Percentiles rank a stretch among this genome's conserved stretches.
Conservation (phyloP, 2,888 invertebrate species). For the Papilio protenor region DNA sequence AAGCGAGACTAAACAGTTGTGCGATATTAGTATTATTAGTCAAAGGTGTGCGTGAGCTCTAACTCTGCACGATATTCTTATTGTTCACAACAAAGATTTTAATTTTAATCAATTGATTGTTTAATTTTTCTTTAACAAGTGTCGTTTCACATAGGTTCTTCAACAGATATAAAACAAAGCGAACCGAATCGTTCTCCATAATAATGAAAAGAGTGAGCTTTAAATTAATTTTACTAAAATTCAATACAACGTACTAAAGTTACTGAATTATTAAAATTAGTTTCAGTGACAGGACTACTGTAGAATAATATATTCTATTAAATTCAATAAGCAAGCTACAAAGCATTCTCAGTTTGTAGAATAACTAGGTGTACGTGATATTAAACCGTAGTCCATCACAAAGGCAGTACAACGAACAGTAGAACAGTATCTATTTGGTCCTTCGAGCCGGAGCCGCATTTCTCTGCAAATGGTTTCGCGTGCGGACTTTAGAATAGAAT, state of each 20-base stretch:
- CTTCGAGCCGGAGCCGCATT: constrained; percentile 8
- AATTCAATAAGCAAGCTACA: background rate
- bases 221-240: background rate
- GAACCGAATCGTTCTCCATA: background rate
- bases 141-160: no score
- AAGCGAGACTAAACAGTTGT: no score
- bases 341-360: background rate
- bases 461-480: constrained; percentile 8
- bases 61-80: no score
- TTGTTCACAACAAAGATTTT: no score
- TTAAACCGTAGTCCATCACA: constrained; percentile 14
- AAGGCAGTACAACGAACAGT: background rate
- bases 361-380: background rate
- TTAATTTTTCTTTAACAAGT: no score
- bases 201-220: background rate
- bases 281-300: background rate
- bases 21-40: no score
- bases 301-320: background rate
- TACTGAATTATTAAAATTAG: background rate
- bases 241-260: background rate
- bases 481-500: constrained; percentile 9
- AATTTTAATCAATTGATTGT: no score
- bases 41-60: no score
- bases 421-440: constrained; percentile 6
- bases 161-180: no score